Percentiles rank a stretch among this genome's conserved stretches.
Evolutionary conservation across 1,140 invertebrate species (phyloP).

Genomic region (Cepaea nemoralis): DNA sequence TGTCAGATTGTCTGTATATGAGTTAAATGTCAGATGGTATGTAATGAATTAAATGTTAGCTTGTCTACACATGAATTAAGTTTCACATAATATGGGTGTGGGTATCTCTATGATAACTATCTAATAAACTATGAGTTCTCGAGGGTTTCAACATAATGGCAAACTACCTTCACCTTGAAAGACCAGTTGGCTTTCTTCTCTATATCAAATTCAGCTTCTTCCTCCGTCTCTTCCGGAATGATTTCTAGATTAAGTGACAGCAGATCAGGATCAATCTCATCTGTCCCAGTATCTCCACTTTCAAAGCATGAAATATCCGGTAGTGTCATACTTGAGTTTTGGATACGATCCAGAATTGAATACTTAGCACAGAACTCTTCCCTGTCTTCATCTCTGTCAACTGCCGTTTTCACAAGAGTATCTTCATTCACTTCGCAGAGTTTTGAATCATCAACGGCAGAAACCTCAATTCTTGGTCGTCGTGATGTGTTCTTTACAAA

Average conservation of each 20-base stretch:
- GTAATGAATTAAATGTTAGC: too few relatives aligned
- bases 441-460: conserved; percentile 43
- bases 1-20: too few relatives aligned
- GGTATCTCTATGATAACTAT: too few relatives aligned
- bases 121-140: too few relatives aligned
- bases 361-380: conserved; percentile 52
- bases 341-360: conserved; percentile 55
- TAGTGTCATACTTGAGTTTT: conserved; percentile 47
- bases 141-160: too few relatives aligned
- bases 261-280: conserved; percentile 64
- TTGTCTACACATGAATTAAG: too few relatives aligned
- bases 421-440: conserved; percentile 52
- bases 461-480: conserved; percentile 29
- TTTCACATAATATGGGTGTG: too few relatives aligned
- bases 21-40: too few relatives aligned
- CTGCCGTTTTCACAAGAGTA: conserved; percentile 44
- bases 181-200: conserved; percentile 58
- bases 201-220: conserved; percentile 54
- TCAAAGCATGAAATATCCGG: conserved; percentile 61
- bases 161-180: conserved; percentile 57
- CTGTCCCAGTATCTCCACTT: conserved; percentile 54
- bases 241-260: conserved; percentile 65
- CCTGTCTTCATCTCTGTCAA: conserved; percentile 50
- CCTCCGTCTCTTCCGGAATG: conserved; percentile 66
- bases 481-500: conserved; percentile 54